Evolutionary conservation across 2,797 vertebrate species (phyloP).

Genomic region (Dendrocincla tyrannina): DNA sequence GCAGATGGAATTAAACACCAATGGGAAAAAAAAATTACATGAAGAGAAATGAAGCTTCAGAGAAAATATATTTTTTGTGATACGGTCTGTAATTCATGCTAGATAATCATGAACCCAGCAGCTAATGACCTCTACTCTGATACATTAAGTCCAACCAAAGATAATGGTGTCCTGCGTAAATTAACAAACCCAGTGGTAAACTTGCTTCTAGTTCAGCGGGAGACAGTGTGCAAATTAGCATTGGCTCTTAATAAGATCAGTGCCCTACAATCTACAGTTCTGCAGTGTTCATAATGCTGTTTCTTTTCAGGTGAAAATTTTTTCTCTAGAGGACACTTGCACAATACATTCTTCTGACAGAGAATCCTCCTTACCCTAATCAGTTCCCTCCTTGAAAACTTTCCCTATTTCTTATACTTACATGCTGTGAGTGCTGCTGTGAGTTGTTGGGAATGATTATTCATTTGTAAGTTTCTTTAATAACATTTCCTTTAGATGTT

Average conservation of each 20-base stretch:
- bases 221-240: conserved; percentile 96
- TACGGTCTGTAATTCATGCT: conserved; percentile 77
- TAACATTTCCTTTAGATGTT: conserved; percentile 90
- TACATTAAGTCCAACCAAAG: conserved; percentile 86
- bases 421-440: conserved; percentile 87
- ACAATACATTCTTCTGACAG: conserved; percentile 87
- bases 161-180: conserved; percentile 93
- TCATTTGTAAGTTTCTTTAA: conserved; percentile 91
- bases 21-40: conserved; percentile 50
- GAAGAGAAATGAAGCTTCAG: conserved; percentile 65
- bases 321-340: conserved; percentile 86
- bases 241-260: conserved; percentile 95
- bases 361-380: conserved; percentile 88
- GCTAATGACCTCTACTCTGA: conserved; percentile 86
- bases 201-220: conserved; percentile 91
- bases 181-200: conserved; percentile 99
- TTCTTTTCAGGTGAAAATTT: conserved; percentile 91
- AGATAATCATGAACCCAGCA: conserved; percentile 83
- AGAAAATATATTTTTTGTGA: conserved; percentile 77
- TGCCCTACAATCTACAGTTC: conserved; percentile 79
- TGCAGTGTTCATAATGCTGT: conserved; percentile 80
- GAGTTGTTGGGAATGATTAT: conserved; percentile 89
- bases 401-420: conserved; percentile 82
- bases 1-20: conserved; percentile 71
- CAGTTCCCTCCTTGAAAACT: conserved; percentile 90